phyloP scores from a whole-genome alignment of 1,140 invertebrate species.

The Macrocentrus cingulum region DNA sequence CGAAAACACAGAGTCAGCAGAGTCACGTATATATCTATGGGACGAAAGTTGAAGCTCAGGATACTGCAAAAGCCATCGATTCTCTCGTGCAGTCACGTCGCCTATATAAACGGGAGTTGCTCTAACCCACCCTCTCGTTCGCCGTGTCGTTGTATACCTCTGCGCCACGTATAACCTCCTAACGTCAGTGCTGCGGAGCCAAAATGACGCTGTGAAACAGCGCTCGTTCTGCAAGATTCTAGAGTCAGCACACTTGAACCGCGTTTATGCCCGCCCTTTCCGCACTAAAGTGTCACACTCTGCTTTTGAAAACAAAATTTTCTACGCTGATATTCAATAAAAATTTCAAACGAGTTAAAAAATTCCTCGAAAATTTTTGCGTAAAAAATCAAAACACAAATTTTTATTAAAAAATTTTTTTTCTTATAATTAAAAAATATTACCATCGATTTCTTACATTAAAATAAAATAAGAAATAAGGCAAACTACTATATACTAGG shows the following conservation, averaged over 20 bases:
- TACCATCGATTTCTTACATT: no score
- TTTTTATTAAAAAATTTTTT: no score
- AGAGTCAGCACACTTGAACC: conserved; percentile 21
- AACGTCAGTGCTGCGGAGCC: neutral
- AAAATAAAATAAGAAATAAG: no score
- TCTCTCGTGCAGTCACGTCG: conserved; percentile 27
- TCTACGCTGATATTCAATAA: no score
- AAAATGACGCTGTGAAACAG: conserved; percentile 10
- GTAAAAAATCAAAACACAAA: no score
- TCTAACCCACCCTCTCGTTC: neutral
- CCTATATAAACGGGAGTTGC: conserved; percentile 16
- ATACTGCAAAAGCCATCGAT: conserved; percentile 21
- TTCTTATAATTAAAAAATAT: no score
- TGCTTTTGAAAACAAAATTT: no score
- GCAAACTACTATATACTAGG: no score
- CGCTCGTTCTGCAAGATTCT: neutral
- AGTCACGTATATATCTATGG: conserved; percentile 14
- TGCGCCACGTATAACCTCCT: conserved; percentile 7
- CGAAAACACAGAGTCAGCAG: conserved; percentile 29
- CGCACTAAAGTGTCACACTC: neutral
- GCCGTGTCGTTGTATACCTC: conserved; percentile 2
- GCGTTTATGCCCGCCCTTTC: neutral
- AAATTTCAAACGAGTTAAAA: no score
- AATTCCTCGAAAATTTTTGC: no score
- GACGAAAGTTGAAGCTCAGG: conserved; percentile 9